A percentile compares a stretch with the other conserved stretches of the same genome.
Conservation (phyloP, 2,888 invertebrate genomes). For the Rhagonycha lutea region DNA sequence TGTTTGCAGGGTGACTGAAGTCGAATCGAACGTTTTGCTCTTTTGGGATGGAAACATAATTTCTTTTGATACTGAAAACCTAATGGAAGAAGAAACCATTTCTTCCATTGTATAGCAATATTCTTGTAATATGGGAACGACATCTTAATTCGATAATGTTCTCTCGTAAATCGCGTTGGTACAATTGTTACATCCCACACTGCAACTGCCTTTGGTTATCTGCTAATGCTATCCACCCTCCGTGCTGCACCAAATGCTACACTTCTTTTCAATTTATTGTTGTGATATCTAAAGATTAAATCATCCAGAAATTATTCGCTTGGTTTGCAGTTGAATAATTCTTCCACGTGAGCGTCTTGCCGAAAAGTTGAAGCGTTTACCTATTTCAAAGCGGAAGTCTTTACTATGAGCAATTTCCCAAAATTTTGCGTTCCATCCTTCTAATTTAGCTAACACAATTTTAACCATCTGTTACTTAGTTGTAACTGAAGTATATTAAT, state of each 20-base stretch:
- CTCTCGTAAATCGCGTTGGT: background rate
- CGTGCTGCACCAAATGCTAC: background rate
- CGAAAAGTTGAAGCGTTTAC: background rate
- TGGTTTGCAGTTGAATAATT: background rate
- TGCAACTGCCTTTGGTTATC: background rate
- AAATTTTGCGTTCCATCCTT: background rate
- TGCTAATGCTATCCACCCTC: background rate
- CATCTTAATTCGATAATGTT: background rate
- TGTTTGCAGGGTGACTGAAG: no score
- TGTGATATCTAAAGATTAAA: background rate
- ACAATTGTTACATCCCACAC: background rate
- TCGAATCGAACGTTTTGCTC: no score
- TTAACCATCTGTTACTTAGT: background rate
- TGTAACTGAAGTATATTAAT: background rate
- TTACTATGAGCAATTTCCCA: background rate
- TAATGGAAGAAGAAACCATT: no score
- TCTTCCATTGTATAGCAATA: background rate
- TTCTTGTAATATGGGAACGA: background rate
- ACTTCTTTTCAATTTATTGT: background rate
- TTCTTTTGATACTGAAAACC: no score
- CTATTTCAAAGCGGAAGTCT: background rate
- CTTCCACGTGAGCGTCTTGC: background rate
- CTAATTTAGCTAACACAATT: background rate
- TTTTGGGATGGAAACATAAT: no score
- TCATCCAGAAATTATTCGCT: background rate